Evolutionary conservation across 1,140 invertebrate genomes (phyloP).

Genomic region (Melipona quadrifasciata): DNA sequence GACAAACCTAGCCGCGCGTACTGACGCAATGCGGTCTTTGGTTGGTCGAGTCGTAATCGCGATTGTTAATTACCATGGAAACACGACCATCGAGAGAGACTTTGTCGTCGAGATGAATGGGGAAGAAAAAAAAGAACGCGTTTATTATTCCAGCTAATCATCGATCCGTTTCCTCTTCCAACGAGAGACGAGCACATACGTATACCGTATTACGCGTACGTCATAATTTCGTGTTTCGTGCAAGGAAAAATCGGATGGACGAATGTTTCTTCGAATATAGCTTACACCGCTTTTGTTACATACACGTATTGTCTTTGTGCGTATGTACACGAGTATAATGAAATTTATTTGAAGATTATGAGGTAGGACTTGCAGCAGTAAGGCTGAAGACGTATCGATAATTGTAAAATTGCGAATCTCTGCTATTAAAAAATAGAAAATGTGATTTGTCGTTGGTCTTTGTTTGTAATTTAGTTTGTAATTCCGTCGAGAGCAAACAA

Average conservation of each 20-base stretch:
- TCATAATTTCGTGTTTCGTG: too few relatives aligned
- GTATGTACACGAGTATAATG: too few relatives aligned
- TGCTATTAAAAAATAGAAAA: too few relatives aligned
- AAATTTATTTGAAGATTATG: too few relatives aligned
- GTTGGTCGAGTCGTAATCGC: conserved; percentile 46
- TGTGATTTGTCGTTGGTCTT: too few relatives aligned
- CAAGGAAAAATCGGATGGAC: not conserved
- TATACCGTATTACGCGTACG: too few relatives aligned
- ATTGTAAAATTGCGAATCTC: too few relatives aligned
- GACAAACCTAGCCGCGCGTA: conserved; percentile 50
- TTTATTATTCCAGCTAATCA: not conserved
- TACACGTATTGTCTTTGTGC: not conserved
- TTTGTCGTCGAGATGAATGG: conserved; percentile 8
- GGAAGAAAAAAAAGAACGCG: not conserved
- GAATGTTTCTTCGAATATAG: not conserved
- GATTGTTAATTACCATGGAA: conserved; percentile 56
- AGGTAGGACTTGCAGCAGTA: too few relatives aligned
- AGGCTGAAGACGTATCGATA: too few relatives aligned
- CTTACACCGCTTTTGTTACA: not conserved
- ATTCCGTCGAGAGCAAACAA: too few relatives aligned
- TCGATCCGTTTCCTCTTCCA: not conserved
- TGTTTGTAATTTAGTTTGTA: too few relatives aligned
- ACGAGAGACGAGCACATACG: not conserved
- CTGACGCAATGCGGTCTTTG: conserved; percentile 60
- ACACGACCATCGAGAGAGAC: conserved; percentile 15